These are phyloP conservation scores for Drosophila lacicola DNA, from an alignment of 2,888 invertebrate species.

Conservation along the genomic window DNA sequence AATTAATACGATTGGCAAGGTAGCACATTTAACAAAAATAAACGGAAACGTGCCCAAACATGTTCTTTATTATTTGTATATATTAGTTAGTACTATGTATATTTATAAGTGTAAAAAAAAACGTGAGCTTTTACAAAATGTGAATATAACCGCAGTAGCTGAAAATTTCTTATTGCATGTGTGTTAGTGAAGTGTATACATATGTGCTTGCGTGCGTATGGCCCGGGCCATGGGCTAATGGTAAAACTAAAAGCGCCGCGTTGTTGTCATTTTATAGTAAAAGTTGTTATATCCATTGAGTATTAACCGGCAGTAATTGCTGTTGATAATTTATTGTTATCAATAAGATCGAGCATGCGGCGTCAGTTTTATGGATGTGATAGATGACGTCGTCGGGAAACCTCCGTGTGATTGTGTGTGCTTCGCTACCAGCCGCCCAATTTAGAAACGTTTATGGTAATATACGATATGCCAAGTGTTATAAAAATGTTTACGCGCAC, in stretches of 20 bases:
- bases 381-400: slow-evolving; percentile 43
- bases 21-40: slow-evolving; percentile 16
- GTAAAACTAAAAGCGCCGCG: slow-evolving; percentile 26
- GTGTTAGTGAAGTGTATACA: slow-evolving; percentile 5
- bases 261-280: slow-evolving; percentile 19
- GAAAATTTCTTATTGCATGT: slow-evolving; percentile 9
- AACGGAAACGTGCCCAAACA: slow-evolving; percentile 14
- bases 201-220: slow-evolving; percentile 3
- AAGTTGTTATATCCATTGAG: not conserved
- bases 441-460: slow-evolving; percentile 6
- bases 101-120: not conserved
- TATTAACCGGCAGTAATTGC: slow-evolving; percentile 1
- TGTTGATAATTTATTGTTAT: slow-evolving; percentile 31
- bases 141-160: slow-evolving; percentile 1
- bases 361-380: not conserved
- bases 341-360: slow-evolving; percentile 15
- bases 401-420: slow-evolving; percentile 19
- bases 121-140: slow-evolving; percentile 5
- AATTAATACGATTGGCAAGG: slow-evolving; percentile 42
- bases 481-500: slow-evolving; percentile 47
- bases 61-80: slow-evolving; percentile 22
- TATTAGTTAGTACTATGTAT: slow-evolving; percentile 8
- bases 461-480: slow-evolving; percentile 4
- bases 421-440: slow-evolving; percentile 3
- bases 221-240: slow-evolving; percentile 24